Percentiles rank a stretch among this genome's conserved stretches.
Evolutionary conservation across 2,797 vertebrate genomes (phyloP).

Genomic region (Coilia nasus): DNA sequence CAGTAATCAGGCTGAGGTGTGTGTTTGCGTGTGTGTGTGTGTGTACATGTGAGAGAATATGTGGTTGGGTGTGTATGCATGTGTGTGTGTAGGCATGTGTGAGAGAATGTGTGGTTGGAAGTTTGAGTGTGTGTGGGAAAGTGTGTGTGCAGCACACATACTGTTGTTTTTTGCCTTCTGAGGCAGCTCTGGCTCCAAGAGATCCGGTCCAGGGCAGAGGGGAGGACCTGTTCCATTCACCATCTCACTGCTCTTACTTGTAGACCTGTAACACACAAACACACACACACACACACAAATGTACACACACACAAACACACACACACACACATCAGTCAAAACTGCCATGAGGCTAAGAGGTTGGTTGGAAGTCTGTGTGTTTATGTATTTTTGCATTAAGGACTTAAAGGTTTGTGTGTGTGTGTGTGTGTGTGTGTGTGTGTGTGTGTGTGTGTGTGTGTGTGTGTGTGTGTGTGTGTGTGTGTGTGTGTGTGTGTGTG

Average conservation of each 20-base stretch:
- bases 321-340: background rate
- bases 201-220: conserved; percentile 78
- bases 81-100: too few species aligned
- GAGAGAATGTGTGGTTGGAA: too few species aligned
- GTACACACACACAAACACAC: background rate
- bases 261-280: conserved; percentile 56
- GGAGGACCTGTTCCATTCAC: conserved; percentile 83
- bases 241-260: conserved; percentile 73
- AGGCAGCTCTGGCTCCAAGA: conserved; percentile 77
- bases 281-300: background rate
- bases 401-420: too few species aligned
- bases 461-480: background rate
- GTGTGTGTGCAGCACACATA: conserved; percentile 59
- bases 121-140: conserved; percentile 30
- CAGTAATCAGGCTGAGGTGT: too few species aligned
- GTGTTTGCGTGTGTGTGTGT: too few species aligned
- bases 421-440: conserved; percentile 53
- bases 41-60: too few species aligned
- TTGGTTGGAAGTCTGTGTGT: too few species aligned
- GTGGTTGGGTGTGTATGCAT: too few species aligned
- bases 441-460: background rate
- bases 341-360: background rate
- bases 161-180: conserved; percentile 86
- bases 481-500: conserved; percentile 4
- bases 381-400: too few species aligned